These are phyloP conservation scores for Isichthys henryi DNA, from an alignment of 2,113 vertebrate species.

Conservation along the genomic window DNA sequence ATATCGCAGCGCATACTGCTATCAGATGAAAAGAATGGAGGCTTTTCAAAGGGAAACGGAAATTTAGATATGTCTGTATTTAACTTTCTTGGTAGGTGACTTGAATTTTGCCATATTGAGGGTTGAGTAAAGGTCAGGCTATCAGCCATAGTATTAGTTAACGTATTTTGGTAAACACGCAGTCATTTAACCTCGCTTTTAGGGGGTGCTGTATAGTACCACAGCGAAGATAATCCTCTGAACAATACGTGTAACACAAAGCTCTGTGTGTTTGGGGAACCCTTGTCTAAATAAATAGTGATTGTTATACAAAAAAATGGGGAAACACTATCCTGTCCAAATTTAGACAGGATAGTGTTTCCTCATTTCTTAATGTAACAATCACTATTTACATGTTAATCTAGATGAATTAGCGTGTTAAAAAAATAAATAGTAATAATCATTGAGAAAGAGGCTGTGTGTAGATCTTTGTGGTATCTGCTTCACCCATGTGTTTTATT, in stretches of 20 bases:
- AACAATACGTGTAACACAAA: not conserved
- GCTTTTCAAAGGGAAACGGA: not conserved
- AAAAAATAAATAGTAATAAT: not conserved
- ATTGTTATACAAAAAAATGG: not conserved
- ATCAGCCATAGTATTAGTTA: not conserved
- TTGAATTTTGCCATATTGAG: not conserved
- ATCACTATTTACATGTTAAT: too few species aligned
- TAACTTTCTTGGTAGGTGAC: not conserved
- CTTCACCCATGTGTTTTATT: not conserved
- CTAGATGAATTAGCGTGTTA: not conserved
- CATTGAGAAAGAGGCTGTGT: not conserved
- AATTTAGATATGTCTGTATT: not conserved
- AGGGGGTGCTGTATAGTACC: not conserved
- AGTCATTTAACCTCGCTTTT: not conserved
- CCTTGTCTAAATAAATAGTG: not conserved
- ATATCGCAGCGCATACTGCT: not conserved
- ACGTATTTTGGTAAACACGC: not conserved
- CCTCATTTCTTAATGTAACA: too few species aligned
- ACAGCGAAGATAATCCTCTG: not conserved
- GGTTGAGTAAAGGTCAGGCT: not conserved
- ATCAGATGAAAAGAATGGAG: not conserved
- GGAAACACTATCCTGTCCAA: not conserved
- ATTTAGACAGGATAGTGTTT: not conserved
- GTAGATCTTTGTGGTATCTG: not conserved
- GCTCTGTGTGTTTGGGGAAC: not conserved